phyloP scores from a whole-genome alignment of 2,888 invertebrate genomes.

The Trypoxylon attenuatum region DNA sequence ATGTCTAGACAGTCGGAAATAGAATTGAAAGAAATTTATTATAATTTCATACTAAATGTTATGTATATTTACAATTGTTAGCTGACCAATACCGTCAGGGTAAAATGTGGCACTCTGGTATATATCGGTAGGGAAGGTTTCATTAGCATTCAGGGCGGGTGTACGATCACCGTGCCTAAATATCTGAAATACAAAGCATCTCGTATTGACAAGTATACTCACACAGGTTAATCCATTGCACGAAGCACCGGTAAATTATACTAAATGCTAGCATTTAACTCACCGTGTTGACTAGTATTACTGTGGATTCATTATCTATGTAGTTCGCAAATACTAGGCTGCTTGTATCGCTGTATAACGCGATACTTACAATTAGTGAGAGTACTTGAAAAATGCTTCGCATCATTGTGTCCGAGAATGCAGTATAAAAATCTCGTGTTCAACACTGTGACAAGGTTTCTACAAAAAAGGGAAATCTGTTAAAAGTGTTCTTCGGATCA shows the following conservation, averaged over 20 bases:
- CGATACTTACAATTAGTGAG: too few relatives aligned
- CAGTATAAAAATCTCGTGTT: too few relatives aligned
- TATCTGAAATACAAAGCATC: conserved; percentile 74
- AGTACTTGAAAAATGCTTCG: too few relatives aligned
- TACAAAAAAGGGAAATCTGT: too few relatives aligned
- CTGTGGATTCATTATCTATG: not conserved
- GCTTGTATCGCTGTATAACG: too few relatives aligned
- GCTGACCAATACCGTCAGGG: conserved; percentile 41
- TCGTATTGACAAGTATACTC: not conserved
- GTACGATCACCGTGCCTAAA: conserved; percentile 81
- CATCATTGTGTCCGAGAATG: too few relatives aligned
- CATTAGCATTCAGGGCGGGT: not conserved
- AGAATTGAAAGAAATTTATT: too few relatives aligned
- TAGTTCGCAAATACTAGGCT: not conserved
- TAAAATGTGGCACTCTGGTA: conserved; percentile 8
- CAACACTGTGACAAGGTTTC: too few relatives aligned
- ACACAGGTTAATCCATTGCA: not conserved
- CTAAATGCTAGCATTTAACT: conserved; percentile 3
- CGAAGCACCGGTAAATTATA: not conserved
- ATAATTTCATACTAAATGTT: not conserved
- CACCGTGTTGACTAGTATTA: conserved; percentile 19
- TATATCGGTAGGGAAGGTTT: conserved; percentile 35
- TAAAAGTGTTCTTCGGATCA: too few relatives aligned
- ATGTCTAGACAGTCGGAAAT: too few relatives aligned
- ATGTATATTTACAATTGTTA: conserved; percentile 57